Conservation (phyloP, 2,888 invertebrate genomes). For the Cyclophora punctaria region DNA sequence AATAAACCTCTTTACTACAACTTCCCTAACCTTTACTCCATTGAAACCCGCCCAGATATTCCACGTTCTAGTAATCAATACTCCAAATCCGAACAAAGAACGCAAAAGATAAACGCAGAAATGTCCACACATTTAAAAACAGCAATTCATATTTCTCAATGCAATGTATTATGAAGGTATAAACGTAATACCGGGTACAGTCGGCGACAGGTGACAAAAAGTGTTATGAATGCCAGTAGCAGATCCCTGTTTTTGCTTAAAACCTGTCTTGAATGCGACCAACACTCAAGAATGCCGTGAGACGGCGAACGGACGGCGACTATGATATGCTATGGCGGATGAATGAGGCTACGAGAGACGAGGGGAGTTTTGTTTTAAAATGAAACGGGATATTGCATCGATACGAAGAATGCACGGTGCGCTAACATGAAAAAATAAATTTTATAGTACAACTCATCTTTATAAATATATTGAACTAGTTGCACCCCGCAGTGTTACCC, state of each 20-base stretch:
- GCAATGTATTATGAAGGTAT: slow-evolving; percentile 4
- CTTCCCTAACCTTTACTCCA: no score
- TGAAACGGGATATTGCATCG: no score
- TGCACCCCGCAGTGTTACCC: no score
- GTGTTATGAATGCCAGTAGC: slow-evolving; percentile 55
- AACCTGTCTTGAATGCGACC: slow-evolving; percentile 52
- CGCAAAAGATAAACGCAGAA: no score
- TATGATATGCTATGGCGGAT: slow-evolving; percentile 12
- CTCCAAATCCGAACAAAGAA: no score
- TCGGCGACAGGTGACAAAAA: slow-evolving; percentile 59
- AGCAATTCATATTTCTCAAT: slow-evolving; percentile 33
- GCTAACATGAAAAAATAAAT: neutral
- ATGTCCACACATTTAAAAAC: slow-evolving; percentile 17
- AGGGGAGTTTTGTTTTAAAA: slow-evolving; percentile 1
- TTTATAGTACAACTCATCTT: no score
- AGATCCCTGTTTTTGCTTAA: slow-evolving; percentile 45
- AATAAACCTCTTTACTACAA: no score
- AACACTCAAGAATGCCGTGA: slow-evolving; percentile 47
- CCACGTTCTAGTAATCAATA: no score
- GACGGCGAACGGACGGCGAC: slow-evolving; percentile 11
- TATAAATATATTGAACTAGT: no score
- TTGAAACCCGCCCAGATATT: no score
- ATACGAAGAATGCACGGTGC: neutral
- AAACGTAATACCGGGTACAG: slow-evolving; percentile 40
- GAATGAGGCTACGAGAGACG: slow-evolving; percentile 19